Evolutionary conservation across 2,888 invertebrate genomes (phyloP).

Genomic region (Scaptomyza reducta): DNA sequence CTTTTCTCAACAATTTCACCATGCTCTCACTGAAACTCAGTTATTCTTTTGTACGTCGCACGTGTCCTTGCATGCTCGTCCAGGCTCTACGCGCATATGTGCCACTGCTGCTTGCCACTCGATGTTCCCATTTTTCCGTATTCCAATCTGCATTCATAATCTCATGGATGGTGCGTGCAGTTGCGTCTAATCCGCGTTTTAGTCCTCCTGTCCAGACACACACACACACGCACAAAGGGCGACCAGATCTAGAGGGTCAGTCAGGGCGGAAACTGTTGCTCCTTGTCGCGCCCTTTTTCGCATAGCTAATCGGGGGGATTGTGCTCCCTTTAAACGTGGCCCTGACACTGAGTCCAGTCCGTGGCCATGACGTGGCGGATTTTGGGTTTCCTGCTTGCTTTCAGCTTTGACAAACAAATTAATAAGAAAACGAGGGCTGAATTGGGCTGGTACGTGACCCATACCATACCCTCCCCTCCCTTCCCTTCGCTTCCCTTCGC

Average conservation of each 20-base stretch:
- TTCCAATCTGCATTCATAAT: not conserved
- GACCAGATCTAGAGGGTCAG: not conserved
- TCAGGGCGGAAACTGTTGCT: conserved; percentile 49
- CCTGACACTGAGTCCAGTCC: conserved; percentile 19
- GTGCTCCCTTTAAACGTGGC: conserved; percentile 23
- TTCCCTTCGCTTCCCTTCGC: not conserved
- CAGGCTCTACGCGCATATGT: conserved; percentile 56
- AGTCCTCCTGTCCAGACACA: conserved; percentile 52
- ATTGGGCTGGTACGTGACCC: conserved; percentile 26
- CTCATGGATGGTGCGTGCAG: conserved; percentile 69
- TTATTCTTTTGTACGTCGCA: conserved; percentile 55
- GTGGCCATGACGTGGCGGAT: conserved; percentile 65
- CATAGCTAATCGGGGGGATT: not conserved
- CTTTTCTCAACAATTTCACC: not conserved
- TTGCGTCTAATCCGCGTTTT: conserved; percentile 76
- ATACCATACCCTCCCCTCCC: not conserved
- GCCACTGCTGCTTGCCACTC: conserved; percentile 15
- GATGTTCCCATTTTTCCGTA: not conserved
- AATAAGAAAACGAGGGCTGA: conserved; percentile 67
- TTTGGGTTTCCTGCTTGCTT: conserved; percentile 58
- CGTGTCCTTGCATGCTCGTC: conserved; percentile 69
- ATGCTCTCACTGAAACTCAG: not conserved
- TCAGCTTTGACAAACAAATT: conserved; percentile 74
- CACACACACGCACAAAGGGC: not conserved
- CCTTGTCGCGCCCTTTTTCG: conserved; percentile 42